These are phyloP conservation scores for Limenitis arthemis DNA, from an alignment of 2,888 invertebrate species.

Conservation along the genomic window DNA sequence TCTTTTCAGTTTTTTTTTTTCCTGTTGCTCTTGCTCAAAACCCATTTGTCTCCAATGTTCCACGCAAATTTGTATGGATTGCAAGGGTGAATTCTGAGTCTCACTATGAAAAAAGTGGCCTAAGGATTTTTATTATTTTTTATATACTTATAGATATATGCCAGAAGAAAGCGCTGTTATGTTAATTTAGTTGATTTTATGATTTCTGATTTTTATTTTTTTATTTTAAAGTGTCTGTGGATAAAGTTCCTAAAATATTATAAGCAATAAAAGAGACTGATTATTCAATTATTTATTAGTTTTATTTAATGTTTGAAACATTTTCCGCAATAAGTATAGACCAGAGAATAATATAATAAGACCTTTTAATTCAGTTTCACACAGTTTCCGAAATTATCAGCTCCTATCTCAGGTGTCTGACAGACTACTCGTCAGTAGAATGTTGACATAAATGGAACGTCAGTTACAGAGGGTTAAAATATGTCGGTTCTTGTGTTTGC, in stretches of 20 bases:
- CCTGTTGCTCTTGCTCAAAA: conserved; percentile 1
- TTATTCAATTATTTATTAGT: not conserved
- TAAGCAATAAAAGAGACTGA: not conserved
- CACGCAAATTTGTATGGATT: conserved; percentile 1
- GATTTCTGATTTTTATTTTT: not conserved
- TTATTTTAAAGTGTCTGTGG: not conserved
- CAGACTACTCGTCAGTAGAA: conserved; percentile 1
- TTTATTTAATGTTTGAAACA: not conserved
- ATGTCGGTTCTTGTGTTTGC: no score
- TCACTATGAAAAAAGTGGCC: not conserved
- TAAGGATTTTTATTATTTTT: conserved; percentile 1
- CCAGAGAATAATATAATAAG: not conserved
- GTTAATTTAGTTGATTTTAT: conserved; percentile 1
- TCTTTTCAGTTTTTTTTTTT: no score
- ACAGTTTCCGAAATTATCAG: not conserved
- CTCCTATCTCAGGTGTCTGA: not conserved
- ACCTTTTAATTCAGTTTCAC: not conserved
- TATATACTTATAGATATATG: not conserved
- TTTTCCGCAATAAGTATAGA: not conserved
- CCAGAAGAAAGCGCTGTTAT: not conserved
- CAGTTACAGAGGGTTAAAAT: conserved; percentile 2
- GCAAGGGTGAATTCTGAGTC: conserved; percentile 3
- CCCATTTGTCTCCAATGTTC: conserved; percentile 1
- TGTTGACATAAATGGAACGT: not conserved
- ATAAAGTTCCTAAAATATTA: conserved; percentile 1